These are phyloP conservation scores for Palloptera scutellata DNA, from an alignment of 2,888 invertebrate species.

Conservation along the genomic window DNA sequence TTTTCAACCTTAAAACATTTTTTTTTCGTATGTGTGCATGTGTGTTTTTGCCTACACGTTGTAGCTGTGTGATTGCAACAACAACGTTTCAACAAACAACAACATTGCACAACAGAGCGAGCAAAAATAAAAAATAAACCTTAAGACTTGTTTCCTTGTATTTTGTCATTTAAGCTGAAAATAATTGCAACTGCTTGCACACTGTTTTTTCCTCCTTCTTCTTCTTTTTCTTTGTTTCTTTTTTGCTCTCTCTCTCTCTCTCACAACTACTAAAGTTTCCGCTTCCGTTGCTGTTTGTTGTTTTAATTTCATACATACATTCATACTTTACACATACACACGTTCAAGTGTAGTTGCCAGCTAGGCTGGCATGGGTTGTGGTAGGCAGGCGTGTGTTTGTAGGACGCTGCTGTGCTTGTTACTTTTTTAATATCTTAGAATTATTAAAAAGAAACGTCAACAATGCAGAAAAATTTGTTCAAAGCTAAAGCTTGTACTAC, in stretches of 20 bases:
- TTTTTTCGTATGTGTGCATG: neutral
- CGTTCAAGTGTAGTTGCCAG: slow-evolving; percentile 17
- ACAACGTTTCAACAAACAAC: slow-evolving; percentile 26
- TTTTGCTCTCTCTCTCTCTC: slow-evolving; percentile 39
- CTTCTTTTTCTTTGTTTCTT: slow-evolving; percentile 39
- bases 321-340: slow-evolving; percentile 4
- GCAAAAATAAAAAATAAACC: slow-evolving; percentile 13
- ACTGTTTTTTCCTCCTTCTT: slow-evolving; percentile 36
- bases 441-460: slow-evolving; percentile 24
- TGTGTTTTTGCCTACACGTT: neutral
- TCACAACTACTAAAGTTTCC: slow-evolving; percentile 28
- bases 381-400: neutral
- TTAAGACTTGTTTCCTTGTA: slow-evolving; percentile 57
- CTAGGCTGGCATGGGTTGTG: neutral
- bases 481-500: neutral
- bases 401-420: neutral
- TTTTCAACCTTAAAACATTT: neutral
- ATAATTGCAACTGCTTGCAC: slow-evolving; percentile 61
- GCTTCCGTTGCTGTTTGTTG: slow-evolving; percentile 13
- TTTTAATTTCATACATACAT: slow-evolving; percentile 11
- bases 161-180: slow-evolving; percentile 63
- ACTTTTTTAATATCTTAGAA: slow-evolving; percentile 25
- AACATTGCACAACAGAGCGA: slow-evolving; percentile 14
- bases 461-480: slow-evolving; percentile 12
- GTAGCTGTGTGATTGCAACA: neutral